phyloP scores from a whole-genome alignment of 2,797 vertebrate genomes.

The Mormyrops attenuatus region DNA sequence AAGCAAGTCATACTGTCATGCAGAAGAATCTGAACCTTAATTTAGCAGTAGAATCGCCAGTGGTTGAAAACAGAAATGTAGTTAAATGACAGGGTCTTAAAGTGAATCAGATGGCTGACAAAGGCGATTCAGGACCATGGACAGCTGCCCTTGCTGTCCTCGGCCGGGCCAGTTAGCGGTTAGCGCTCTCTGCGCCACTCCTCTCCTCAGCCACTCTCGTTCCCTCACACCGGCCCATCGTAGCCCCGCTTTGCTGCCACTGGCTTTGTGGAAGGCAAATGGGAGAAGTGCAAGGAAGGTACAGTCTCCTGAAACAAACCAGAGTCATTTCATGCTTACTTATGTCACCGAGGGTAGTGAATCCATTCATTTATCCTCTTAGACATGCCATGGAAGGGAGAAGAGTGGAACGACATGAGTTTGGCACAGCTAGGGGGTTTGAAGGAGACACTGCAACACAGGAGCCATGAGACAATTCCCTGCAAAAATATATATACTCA shows the following conservation, averaged over 20 bases:
- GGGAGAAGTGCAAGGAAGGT: neutral
- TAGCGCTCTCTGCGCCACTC: neutral
- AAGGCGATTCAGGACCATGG: neutral
- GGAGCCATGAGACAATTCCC: neutral
- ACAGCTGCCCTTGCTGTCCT: neutral
- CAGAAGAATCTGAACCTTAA: neutral
- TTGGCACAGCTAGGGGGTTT: neutral
- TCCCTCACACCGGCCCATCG: neutral
- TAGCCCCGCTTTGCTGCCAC: neutral
- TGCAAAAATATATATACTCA: neutral
- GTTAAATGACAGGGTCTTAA: neutral
- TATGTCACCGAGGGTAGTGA: constrained; percentile 10
- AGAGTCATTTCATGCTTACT: constrained; percentile 8
- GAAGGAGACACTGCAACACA: neutral
- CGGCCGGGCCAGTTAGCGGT: neutral
- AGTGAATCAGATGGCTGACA: neutral
- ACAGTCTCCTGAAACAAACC: constrained; percentile 7
- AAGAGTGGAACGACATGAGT: neutral
- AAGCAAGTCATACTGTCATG: neutral
- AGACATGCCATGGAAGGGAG: neutral
- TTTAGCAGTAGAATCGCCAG: neutral
- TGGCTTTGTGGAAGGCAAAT: neutral
- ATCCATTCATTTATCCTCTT: constrained; percentile 15
- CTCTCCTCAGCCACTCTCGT: neutral
- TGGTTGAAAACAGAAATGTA: neutral